These are phyloP conservation scores for Tinamus guttatus DNA, from an alignment of 2,113 vertebrate genomes.

Conservation along the genomic window DNA sequence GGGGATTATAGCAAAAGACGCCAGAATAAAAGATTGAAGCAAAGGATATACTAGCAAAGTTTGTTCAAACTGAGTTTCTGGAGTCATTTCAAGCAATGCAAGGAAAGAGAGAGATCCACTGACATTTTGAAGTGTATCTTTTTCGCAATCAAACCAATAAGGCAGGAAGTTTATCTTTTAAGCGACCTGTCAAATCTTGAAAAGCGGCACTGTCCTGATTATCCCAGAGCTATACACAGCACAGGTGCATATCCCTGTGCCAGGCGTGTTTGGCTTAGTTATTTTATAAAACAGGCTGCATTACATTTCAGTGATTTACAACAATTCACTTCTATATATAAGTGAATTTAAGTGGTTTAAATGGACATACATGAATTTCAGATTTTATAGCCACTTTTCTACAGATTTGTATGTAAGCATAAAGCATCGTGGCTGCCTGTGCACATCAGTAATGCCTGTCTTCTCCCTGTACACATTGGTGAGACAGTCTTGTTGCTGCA, in stretches of 20 bases:
- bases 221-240: background rate
- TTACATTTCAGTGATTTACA: background rate
- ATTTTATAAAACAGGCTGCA: background rate
- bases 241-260: background rate
- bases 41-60: background rate
- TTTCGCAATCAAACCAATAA: background rate
- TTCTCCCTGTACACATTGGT: background rate
- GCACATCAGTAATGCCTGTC: no score
- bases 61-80: background rate
- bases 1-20: background rate
- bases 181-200: background rate
- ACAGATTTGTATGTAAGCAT: background rate
- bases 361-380: background rate
- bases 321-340: background rate
- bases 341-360: no score
- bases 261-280: background rate
- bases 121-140: background rate
- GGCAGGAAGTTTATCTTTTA: background rate
- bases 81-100: background rate
- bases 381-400: background rate
- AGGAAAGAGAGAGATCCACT: background rate
- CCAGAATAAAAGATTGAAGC: background rate
- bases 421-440: background rate
- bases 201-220: background rate
- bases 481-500: background rate